A percentile compares a stretch with the other conserved stretches of the same genome.
Conservation (phyloP, 2,888 invertebrate genomes). For the Caenorhabditis doughertyi region DNA sequence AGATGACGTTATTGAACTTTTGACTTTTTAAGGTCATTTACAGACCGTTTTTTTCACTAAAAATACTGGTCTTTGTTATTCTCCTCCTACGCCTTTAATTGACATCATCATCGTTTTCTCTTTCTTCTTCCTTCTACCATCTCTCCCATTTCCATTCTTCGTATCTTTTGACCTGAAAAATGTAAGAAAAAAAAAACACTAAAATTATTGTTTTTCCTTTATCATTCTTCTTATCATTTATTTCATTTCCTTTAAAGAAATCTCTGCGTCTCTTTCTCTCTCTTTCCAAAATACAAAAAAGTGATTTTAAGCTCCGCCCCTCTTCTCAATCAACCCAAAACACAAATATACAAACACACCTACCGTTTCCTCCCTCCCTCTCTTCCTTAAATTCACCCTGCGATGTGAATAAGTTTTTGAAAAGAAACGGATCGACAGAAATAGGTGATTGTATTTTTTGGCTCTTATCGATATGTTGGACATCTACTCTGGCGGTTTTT, state of each 20-base stretch:
- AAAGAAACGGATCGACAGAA: neutral
- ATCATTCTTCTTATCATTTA: neutral
- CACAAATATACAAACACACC: slow-evolving; percentile 7
- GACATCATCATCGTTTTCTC: too few species aligned
- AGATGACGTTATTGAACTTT: too few species aligned
- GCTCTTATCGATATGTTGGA: slow-evolving; percentile 56
- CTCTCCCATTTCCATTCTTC: neutral
- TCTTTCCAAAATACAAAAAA: neutral
- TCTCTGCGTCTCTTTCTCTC: slow-evolving; percentile 4
- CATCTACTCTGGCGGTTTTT: slow-evolving; percentile 35
- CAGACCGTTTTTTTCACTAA: too few species aligned
- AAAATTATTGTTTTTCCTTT: too few species aligned
- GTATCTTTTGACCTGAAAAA: too few species aligned
- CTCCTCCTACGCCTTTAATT: too few species aligned
- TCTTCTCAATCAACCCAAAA: neutral
- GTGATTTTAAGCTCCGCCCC: slow-evolving; percentile 10
- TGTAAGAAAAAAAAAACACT: too few species aligned
- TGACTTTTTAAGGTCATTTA: too few species aligned
- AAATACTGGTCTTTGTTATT: too few species aligned
- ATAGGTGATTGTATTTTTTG: neutral
- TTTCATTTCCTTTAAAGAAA: neutral
- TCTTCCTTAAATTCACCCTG: slow-evolving; percentile 26
- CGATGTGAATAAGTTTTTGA: slow-evolving; percentile 53
- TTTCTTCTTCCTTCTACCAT: too few species aligned
- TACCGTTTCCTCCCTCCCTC: slow-evolving; percentile 2